Percentiles rank a stretch among this genome's conserved stretches.
phyloP scores from a whole-genome alignment of 2,797 vertebrate genomes.

The Alectoris magna region DNA sequence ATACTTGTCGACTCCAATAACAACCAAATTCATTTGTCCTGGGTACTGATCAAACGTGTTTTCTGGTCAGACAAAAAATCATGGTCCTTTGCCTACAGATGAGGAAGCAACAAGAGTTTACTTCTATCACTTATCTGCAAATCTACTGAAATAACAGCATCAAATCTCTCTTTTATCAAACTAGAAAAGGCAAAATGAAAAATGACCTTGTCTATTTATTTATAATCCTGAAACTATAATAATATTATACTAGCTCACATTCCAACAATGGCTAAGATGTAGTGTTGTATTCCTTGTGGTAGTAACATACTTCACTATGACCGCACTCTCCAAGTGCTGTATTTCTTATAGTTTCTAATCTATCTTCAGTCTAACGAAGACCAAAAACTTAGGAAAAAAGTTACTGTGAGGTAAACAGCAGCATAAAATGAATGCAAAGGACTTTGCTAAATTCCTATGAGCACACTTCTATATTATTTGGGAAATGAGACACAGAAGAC shows the following conservation, averaged over 20 bases:
- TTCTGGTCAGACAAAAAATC: not conserved
- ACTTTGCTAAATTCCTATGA: not conserved
- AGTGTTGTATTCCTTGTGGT: not conserved
- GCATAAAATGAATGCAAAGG: not conserved
- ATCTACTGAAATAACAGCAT: not conserved
- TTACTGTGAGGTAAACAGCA: not conserved
- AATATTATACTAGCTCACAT: not conserved
- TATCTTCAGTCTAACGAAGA: not conserved
- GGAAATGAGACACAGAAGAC: not conserved
- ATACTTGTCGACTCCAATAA: not conserved
- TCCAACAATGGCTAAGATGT: rapidly evolving
- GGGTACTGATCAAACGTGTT: not conserved
- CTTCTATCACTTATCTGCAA: not conserved
- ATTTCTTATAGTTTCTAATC: not conserved
- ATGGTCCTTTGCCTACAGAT: not conserved
- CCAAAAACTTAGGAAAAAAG: rapidly evolving
- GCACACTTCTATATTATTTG: not conserved
- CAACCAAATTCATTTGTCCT: not conserved
- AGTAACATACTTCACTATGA: not conserved
- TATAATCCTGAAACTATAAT: not conserved
- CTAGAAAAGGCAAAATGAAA: not conserved
- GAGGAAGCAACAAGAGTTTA: not conserved
- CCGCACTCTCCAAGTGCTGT: not conserved
- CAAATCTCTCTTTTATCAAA: not conserved
- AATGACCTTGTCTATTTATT: not conserved